phyloP scores from a whole-genome alignment of 2,888 invertebrate genomes.

The Xestoiulus laeticollis region DNA sequence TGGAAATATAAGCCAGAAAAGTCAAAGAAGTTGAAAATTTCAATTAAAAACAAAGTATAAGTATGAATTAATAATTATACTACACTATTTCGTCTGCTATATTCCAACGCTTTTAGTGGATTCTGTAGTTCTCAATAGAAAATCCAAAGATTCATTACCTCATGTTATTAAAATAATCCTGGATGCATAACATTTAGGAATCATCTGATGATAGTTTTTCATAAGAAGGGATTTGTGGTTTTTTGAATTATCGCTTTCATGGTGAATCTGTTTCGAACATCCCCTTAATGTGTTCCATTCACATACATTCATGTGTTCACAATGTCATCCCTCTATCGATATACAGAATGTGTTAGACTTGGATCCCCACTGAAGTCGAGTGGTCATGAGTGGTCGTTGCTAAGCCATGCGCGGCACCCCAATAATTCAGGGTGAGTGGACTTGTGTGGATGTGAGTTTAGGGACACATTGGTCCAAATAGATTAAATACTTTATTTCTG shows the following conservation, averaged over 20 bases:
- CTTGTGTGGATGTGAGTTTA: conserved; percentile 4
- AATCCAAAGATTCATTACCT: no score
- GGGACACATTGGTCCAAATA: conserved; percentile 34
- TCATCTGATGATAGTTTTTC: no score
- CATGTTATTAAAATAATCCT: no score
- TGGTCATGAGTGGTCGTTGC: neutral
- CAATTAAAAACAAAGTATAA: no score
- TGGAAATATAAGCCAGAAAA: no score
- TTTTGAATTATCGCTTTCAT: neutral
- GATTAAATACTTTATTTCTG: conserved; percentile 34
- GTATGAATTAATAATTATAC: no score
- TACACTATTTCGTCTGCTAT: no score
- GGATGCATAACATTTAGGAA: no score
- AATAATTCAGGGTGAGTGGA: conserved; percentile 32
- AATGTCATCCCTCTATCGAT: neutral
- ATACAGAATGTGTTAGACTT: neutral
- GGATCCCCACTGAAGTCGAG: conserved; percentile 10
- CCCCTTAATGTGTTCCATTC: neutral
- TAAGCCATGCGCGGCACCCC: conserved; percentile 23
- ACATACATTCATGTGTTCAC: neutral
- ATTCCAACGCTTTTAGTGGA: no score
- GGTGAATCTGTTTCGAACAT: neutral
- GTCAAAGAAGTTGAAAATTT: no score
- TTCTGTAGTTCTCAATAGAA: no score
- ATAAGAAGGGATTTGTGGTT: no score